A percentile compares a stretch with the other conserved stretches of the same genome.
phyloP scores from a whole-genome alignment of 2,888 invertebrate species.

The Thymelicus lineola region DNA sequence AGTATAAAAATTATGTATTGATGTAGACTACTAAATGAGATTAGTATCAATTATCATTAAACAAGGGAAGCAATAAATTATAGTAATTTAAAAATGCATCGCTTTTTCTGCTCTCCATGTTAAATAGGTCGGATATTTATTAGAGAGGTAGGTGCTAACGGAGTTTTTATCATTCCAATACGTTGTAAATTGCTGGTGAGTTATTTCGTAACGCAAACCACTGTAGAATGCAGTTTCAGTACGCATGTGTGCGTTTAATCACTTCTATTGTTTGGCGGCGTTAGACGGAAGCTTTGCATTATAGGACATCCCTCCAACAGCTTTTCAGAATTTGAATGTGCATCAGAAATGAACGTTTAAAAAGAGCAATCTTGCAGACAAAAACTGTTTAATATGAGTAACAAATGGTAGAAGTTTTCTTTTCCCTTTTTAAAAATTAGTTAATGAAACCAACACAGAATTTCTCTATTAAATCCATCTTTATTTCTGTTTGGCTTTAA shows the following conservation, averaged over 20 bases:
- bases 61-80: conserved; percentile 35
- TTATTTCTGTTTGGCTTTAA: too few species aligned
- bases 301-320: conserved; percentile 47
- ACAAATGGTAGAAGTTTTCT: too few species aligned
- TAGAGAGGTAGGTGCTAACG: conserved; percentile 3
- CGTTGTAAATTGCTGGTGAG: conserved; percentile 8
- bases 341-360: background rate
- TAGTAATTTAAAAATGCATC: conserved; percentile 33
- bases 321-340: conserved; percentile 19
- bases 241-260: conserved; percentile 52
- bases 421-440: too few species aligned
- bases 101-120: conserved; percentile 21
- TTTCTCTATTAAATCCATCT: too few species aligned
- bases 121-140: conserved; percentile 30
- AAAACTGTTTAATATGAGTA: too few species aligned
- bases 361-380: background rate
- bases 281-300: conserved; percentile 59
- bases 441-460: too few species aligned
- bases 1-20: conserved; percentile 36
- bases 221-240: conserved; percentile 15
- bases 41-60: conserved; percentile 38
- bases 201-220: conserved; percentile 12
- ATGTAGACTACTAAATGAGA: conserved; percentile 32
- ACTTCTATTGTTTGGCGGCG: conserved; percentile 52
- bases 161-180: conserved; percentile 16